phyloP scores from a whole-genome alignment of 2,888 invertebrate genomes.

The Heteromyza rotundicornis region DNA sequence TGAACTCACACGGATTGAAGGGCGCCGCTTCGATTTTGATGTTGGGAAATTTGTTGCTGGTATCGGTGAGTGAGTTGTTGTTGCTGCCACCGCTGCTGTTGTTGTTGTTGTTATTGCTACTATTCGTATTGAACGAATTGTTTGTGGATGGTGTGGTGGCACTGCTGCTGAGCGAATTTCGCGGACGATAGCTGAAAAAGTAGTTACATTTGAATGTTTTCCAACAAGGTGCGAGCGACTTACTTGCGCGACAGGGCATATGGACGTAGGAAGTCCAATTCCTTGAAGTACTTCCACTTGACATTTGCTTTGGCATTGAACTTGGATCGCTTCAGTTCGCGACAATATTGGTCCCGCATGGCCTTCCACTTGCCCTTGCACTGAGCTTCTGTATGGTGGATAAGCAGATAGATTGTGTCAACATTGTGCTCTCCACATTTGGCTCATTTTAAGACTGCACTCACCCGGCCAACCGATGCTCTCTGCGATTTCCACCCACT shows the following conservation, averaged over 20 bases:
- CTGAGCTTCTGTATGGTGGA: conserved; percentile 40
- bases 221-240: conserved; percentile 26
- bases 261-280: conserved; percentile 55
- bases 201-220: background rate
- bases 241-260: conserved; percentile 57
- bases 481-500: conserved; percentile 52
- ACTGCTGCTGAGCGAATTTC: conserved; percentile 27
- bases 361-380: conserved; percentile 61
- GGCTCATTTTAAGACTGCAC: background rate
- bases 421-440: background rate
- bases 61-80: conserved; percentile 33
- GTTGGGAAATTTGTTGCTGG: conserved; percentile 37
- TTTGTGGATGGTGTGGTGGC: background rate
- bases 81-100: conserved; percentile 37
- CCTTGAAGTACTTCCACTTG: conserved; percentile 58
- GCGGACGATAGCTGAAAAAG: conserved; percentile 47
- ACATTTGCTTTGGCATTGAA: conserved; percentile 48
- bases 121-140: background rate
- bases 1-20: conserved; percentile 37
- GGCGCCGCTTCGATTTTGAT: conserved; percentile 50
- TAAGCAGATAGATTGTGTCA: background rate
- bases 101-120: conserved; percentile 22
- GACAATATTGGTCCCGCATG: conserved; percentile 58
- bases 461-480: conserved; percentile 55
- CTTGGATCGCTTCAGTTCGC: conserved; percentile 56